Evolutionary conservation across 2,797 vertebrate genomes (phyloP), one percentile per base, ranked within the genome.

Genomic region (Macrochelys suwanniensis): DNA sequence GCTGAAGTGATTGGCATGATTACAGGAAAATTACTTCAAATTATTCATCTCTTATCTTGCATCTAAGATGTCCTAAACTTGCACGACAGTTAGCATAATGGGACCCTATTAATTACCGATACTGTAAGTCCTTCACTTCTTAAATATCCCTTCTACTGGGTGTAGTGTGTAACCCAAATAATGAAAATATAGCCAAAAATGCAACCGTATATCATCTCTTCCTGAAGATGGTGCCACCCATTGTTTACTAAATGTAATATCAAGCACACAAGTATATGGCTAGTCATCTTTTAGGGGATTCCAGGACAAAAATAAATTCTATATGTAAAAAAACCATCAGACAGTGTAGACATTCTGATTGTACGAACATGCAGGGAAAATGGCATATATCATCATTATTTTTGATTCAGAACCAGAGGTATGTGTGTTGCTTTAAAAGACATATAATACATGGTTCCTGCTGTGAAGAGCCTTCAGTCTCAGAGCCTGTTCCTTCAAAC

Each of bases 1-100:
- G 97, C 98, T 98, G 97, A 98, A 98, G 98, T 98, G 98, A 98
- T 98, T 98, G 98, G 98, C 98, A 98, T 98, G 98, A 98, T 98
- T 98, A 97, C 97, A 98, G 98, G 98, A 98, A 98, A 98, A 98
- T 98, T 98, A 98, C 98, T 98, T 98, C 98, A 98, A 98, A 98
- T 98, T 98, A 98, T 98, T 98, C 98, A 97, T 98, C 98, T 98
- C 98, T 98, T 98, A 98, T 98, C 98, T 98, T 98, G 97, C 98
- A 98, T 98, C 97, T 98, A 98, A 98, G 97, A 98, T 98, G 98
- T 98, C 98, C 98, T 98, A 98, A 98, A 98, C 98, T 98, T 98
- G 96, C 96, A 95, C 97, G 98, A 97, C 98, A 98, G 98, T 98
- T 98, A 98, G 97, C 97, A 97, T 98, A 98, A 98, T 98, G 97